phyloP scores from a whole-genome alignment of 1,140 invertebrate species.

The Sinonovacula constricta region DNA sequence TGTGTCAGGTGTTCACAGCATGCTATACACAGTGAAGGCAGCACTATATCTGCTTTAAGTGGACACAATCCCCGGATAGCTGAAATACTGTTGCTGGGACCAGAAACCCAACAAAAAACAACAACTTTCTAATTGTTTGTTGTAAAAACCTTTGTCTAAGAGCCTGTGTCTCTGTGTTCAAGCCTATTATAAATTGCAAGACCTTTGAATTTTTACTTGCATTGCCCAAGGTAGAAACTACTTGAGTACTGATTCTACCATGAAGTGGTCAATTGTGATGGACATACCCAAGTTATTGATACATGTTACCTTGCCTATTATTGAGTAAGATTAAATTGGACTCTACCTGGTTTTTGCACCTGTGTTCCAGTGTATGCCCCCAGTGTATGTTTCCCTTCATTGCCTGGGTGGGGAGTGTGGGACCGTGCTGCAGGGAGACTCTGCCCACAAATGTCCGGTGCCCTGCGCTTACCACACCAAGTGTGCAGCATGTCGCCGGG shows the following conservation, averaged over 20 bases:
- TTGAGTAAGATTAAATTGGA: too few relatives aligned
- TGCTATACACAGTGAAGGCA: background rate
- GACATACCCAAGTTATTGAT: too few relatives aligned
- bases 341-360: too few relatives aligned
- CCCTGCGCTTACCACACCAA: constrained; percentile 90
- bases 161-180: too few relatives aligned
- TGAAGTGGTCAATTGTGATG: too few relatives aligned
- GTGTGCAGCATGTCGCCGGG: constrained; percentile 90
- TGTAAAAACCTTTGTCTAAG: too few relatives aligned
- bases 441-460: constrained; percentile 86
- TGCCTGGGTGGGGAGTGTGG: constrained; percentile 95
- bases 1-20: background rate
- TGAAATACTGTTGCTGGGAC: background rate
- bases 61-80: background rate
- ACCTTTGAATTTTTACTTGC: too few relatives aligned
- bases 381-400: constrained; percentile 89
- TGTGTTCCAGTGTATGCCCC: constrained; percentile 90
- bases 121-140: too few relatives aligned
- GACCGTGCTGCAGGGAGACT: constrained; percentile 82
- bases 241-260: too few relatives aligned
- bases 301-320: too few relatives aligned
- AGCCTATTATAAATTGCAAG: too few relatives aligned
- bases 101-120: background rate
- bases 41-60: background rate
- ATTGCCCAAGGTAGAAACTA: too few relatives aligned